These are phyloP conservation scores for Mycteria americana DNA, from an alignment of 2,797 vertebrate genomes.

Conservation along the genomic window DNA sequence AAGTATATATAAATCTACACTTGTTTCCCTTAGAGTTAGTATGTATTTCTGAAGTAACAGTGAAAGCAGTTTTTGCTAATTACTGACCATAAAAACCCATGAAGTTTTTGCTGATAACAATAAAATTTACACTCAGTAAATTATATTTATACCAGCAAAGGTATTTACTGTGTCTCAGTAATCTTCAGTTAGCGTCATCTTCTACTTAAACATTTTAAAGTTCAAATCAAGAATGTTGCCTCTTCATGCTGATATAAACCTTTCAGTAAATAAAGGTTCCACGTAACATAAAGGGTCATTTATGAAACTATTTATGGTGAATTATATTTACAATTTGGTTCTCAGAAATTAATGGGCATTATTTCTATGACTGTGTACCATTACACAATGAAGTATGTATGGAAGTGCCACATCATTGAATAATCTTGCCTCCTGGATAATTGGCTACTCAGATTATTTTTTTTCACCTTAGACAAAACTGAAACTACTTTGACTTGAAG, in stretches of 20 bases:
- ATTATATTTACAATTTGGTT: background rate
- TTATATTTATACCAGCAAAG: background rate
- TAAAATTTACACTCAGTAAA: background rate
- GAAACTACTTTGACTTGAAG: background rate
- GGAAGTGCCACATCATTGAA: background rate
- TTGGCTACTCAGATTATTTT: background rate
- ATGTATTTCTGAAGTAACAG: background rate
- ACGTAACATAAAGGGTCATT: background rate
- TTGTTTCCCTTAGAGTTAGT: background rate
- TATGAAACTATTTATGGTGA: background rate
- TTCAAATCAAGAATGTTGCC: background rate
- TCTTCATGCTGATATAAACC: background rate
- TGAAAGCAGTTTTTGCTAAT: background rate
- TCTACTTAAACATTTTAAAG: background rate
- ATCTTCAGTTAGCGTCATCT: background rate
- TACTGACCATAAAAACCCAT: background rate
- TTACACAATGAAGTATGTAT: background rate
- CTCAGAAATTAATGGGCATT: background rate
- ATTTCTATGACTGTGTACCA: background rate
- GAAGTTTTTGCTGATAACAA: background rate
- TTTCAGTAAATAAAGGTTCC: background rate
- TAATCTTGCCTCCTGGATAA: background rate
- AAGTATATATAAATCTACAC: background rate
- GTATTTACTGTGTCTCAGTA: background rate
- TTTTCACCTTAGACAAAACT: background rate